Evolutionary conservation across 1,140 invertebrate genomes (phyloP), one percentile per base, ranked within the genome.

Genomic region (Pararge aegeria): DNA sequence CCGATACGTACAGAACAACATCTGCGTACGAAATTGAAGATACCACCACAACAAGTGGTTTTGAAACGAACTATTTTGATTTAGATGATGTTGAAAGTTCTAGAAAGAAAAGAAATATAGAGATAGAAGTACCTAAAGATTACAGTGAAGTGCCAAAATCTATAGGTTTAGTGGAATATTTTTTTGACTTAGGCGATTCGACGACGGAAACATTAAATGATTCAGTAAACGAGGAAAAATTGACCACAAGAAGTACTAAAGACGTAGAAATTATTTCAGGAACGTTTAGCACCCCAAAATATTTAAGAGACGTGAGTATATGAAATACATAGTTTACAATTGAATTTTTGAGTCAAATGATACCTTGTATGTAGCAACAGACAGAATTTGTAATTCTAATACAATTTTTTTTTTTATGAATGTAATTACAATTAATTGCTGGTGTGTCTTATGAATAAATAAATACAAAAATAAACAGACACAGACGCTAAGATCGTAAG

Each of bases 51-150:
- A 65, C 61, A n/a, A 61, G 64, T 46, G 38, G 40, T 10, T 62
- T 59, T 21, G 55, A 66, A 37, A 63, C 62, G 7, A 66, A 75
- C 38, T 62, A 67, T 48, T 70, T 72, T 16, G 50, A 21, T 53
- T 69, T 82, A 12, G 67, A 78, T 7, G 71, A 79, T 16, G 58
- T 75, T 38, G 74, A 79, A 68, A 57, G 55, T 38, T 66, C 49
- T 40, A 63, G 62, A 24, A 73, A 64, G 44, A 64, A 66, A 48
- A 60, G 72, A 65, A 66, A 66, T 12, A 34, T 68, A 0, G 52
- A 64, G 12, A 56, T 72, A 18, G 62, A 68, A 50, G 64, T 64
- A 37, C 51, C 46, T 15, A 66, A 58, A 4, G 73, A 76, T 50
- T 74, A 75, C 51, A 65, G 49, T 44, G 76, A 79, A 40, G 24